Percentiles rank a stretch among this genome's conserved stretches.
Conservation (phyloP, 2,888 invertebrate genomes). For the Tenthredo distinguenda region DNA sequence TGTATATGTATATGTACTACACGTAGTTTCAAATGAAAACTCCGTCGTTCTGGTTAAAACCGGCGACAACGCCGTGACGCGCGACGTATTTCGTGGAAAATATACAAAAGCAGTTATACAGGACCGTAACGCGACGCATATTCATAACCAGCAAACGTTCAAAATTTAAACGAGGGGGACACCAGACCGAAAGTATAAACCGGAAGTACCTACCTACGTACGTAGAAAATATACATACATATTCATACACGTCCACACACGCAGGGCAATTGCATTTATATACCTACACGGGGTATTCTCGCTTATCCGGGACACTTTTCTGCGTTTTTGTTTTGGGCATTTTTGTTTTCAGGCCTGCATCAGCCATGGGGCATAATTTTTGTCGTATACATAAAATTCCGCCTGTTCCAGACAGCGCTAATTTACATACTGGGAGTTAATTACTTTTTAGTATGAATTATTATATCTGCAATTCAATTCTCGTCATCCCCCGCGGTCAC, state of each 20-base stretch:
- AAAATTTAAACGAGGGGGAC: conserved; percentile 20
- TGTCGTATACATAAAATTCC: too few relatives aligned
- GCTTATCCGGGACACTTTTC: too few relatives aligned
- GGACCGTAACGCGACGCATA: neutral
- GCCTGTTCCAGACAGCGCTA: neutral
- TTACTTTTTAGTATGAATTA: neutral
- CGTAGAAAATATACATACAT: neutral
- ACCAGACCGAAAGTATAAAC: conserved; percentile 13
- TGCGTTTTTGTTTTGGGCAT: too few relatives aligned
- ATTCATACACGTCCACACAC: neutral
- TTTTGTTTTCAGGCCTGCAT: too few relatives aligned
- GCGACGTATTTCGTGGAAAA: conserved; percentile 8
- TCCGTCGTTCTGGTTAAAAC: neutral
- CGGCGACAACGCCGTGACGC: neutral
- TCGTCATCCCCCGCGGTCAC: neutral
- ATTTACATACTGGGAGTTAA: neutral
- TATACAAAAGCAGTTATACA: neutral
- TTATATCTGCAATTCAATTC: neutral
- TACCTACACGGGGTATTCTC: too few relatives aligned
- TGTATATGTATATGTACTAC: neutral
- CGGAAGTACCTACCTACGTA: conserved; percentile 9
- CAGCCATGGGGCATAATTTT: too few relatives aligned
- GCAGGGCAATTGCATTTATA: neutral
- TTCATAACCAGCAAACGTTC: conserved; percentile 23
- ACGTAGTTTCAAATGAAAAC: conserved; percentile 10